These are phyloP conservation scores for Passer montanus DNA, from an alignment of 2,113 vertebrate genomes.

Conservation along the genomic window DNA sequence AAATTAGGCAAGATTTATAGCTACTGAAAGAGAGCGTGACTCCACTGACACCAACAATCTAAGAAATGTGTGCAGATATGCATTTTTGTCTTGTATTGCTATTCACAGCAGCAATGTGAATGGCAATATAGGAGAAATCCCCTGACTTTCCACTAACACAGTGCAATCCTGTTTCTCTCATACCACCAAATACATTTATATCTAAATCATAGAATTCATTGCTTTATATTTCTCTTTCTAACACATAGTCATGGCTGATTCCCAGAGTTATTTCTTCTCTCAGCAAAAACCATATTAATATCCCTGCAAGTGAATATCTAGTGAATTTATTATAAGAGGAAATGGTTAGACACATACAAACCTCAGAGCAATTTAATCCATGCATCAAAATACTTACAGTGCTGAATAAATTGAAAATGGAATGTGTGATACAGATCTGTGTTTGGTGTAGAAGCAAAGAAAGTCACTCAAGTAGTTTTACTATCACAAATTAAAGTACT, in stretches of 20 bases:
- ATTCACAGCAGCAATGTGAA: neutral
- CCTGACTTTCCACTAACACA: neutral
- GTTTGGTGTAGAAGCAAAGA: neutral
- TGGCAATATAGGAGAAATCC: neutral
- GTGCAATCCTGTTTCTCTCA: neutral
- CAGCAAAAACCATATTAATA: neutral
- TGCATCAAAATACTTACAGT: conserved; percentile 2
- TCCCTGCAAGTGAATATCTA: neutral
- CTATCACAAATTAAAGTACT: neutral
- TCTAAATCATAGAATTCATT: neutral
- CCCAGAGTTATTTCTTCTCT: neutral
- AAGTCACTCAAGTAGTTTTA: neutral
- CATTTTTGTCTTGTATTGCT: neutral
- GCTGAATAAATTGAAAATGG: neutral
- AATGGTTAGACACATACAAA: conserved; percentile 2
- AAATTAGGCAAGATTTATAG: neutral
- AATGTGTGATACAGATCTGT: neutral
- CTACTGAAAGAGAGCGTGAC: neutral
- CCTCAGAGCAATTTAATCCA: conserved; percentile 10
- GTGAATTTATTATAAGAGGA: conserved; percentile 9
- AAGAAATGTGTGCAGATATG: neutral
- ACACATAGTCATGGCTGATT: neutral
- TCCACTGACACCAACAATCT: neutral
- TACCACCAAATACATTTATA: neutral
- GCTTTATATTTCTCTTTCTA: conserved; percentile 19